These are phyloP conservation scores for Leucoma salicis DNA, from an alignment of 2,888 invertebrate species.

Conservation along the genomic window DNA sequence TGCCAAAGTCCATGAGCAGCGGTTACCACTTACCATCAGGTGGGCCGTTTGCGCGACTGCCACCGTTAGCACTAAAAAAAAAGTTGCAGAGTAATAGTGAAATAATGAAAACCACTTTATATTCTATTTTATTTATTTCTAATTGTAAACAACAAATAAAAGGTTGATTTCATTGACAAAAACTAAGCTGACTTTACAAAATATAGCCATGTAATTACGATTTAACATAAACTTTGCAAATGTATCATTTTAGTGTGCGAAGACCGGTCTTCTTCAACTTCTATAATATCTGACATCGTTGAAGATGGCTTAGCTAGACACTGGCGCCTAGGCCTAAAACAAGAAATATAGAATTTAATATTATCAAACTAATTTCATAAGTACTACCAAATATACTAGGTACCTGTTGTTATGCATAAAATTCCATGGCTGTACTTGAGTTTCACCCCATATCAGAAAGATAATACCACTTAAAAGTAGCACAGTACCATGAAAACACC, in stretches of 20 bases:
- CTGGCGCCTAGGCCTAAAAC: constrained; percentile 44
- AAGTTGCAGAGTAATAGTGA: too few relatives aligned
- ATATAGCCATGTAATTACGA: neutral
- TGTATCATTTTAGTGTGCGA: constrained; percentile 33
- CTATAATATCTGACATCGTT: constrained; percentile 68
- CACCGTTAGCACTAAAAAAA: too few relatives aligned
- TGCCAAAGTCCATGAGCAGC: too few relatives aligned
- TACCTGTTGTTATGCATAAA: constrained; percentile 30
- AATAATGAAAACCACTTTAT: too few relatives aligned
- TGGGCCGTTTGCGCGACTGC: too few relatives aligned
- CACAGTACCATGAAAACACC: constrained; percentile 68
- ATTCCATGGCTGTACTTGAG: constrained; percentile 65
- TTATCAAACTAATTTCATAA: too few relatives aligned
- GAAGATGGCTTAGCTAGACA: constrained; percentile 37
- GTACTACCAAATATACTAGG: neutral
- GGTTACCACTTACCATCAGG: too few relatives aligned
- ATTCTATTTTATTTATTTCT: too few relatives aligned
- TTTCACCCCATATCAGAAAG: constrained; percentile 69
- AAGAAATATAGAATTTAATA: neutral
- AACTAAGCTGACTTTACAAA: neutral
- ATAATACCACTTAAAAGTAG: constrained; percentile 58
- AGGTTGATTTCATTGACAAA: too few relatives aligned
- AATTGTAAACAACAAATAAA: too few relatives aligned
- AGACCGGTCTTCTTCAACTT: constrained; percentile 60
- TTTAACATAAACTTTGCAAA: constrained; percentile 8